phyloP scores from a whole-genome alignment of 2,888 invertebrate genomes.

The Podabrus alpinus region DNA sequence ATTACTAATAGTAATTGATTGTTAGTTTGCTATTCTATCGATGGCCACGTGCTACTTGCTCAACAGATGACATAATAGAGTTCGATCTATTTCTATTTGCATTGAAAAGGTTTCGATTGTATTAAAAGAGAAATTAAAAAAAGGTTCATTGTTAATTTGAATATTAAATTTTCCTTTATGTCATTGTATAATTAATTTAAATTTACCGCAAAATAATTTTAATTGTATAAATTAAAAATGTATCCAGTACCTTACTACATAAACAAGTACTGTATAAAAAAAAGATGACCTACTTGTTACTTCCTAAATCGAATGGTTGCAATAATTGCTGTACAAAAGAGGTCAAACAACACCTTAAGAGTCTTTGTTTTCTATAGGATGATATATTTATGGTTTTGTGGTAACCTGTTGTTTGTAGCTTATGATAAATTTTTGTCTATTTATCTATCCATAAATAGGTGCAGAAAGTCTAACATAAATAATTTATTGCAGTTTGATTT shows the following conservation, averaged over 20 bases:
- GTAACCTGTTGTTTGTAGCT: conserved; percentile 23
- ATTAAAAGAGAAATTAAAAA: neutral
- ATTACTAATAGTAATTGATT: conserved; percentile 50
- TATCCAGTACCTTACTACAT: conserved; percentile 7
- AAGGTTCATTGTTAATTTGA: neutral
- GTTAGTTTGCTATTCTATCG: conserved; percentile 34
- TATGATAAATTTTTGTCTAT: conserved; percentile 16
- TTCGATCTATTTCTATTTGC: conserved; percentile 18
- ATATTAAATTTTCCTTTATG: neutral
- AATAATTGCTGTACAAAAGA: conserved; percentile 26
- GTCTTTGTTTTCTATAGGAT: conserved; percentile 30
- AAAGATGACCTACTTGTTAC: conserved; percentile 18
- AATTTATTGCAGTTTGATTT: conserved; percentile 5
- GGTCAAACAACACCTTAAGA: conserved; percentile 30
- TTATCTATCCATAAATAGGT: conserved; percentile 9
- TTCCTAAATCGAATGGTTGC: conserved; percentile 20
- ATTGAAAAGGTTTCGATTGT: neutral
- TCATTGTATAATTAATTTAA: neutral
- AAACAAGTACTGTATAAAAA: neutral
- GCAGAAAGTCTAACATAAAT: neutral
- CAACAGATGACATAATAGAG: conserved; percentile 34
- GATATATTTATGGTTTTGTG: conserved; percentile 28
- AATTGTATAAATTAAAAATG: conserved; percentile 10
- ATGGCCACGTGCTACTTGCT: conserved; percentile 40
- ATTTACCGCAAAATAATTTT: neutral